phyloP scores from a whole-genome alignment of 2,888 invertebrate species.

The Diadegma fenestrale region DNA sequence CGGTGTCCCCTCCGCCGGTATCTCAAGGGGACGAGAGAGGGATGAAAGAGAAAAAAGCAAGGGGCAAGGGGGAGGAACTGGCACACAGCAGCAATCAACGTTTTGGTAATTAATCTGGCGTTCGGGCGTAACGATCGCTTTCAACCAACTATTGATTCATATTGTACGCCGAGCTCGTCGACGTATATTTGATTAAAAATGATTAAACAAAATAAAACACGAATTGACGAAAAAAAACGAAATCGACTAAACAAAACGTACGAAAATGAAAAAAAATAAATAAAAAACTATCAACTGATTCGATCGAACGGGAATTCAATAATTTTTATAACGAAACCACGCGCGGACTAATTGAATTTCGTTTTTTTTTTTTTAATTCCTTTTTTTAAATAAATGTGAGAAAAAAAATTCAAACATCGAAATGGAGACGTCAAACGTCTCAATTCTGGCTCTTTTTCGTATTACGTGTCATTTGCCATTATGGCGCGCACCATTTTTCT shows the following conservation, averaged over 20 bases:
- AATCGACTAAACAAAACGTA: neutral
- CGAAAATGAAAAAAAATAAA: neutral
- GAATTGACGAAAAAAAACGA: neutral
- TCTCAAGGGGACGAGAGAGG: slow-evolving; percentile 19
- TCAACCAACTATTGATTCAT: slow-evolving; percentile 61
- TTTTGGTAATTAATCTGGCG: slow-evolving; percentile 66
- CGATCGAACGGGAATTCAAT: slow-evolving; percentile 3
- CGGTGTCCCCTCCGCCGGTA: neutral
- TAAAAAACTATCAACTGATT: slow-evolving; percentile 1
- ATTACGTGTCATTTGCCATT: slow-evolving; percentile 38
- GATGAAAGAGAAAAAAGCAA: slow-evolving; percentile 6
- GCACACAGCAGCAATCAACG: slow-evolving; percentile 62
- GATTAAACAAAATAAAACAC: slow-evolving; percentile 29
- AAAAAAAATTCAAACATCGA: neutral
- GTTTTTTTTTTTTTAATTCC: neutral
- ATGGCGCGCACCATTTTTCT: neutral
- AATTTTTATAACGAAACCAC: neutral
- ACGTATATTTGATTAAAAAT: slow-evolving; percentile 59
- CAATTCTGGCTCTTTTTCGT: neutral
- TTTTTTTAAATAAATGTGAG: neutral
- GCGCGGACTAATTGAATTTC: slow-evolving; percentile 37
- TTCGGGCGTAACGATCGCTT: slow-evolving; percentile 63
- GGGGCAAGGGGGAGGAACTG: slow-evolving; percentile 11
- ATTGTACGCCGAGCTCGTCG: slow-evolving; percentile 26
- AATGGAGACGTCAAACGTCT: slow-evolving; percentile 27